phyloP scores from a whole-genome alignment of 2,888 invertebrate species.

The Timema cristinae region DNA sequence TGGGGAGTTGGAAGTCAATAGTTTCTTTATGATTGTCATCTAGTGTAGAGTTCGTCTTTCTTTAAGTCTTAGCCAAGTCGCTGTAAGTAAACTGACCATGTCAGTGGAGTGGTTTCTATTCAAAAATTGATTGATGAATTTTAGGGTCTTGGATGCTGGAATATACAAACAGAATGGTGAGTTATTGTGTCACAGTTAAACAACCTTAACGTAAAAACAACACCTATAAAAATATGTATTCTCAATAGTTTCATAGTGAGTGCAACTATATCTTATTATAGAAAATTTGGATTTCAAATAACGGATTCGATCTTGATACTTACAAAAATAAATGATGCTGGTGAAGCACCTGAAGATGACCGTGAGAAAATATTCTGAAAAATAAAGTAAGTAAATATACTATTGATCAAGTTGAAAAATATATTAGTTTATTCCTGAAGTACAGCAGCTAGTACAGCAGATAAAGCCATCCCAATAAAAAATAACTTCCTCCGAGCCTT shows the following conservation, averaged over 20 bases:
- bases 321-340: background rate
- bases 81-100: background rate
- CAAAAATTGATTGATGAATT: background rate
- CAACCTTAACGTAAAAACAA: background rate
- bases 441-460: slow-evolving; percentile 11
- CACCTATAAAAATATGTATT: background rate
- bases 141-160: background rate
- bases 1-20: too few species aligned
- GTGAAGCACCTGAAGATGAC: background rate
- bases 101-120: background rate
- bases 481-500: slow-evolving; percentile 5
- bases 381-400: background rate
- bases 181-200: slow-evolving; percentile 8
- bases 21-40: too few species aligned
- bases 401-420: slow-evolving; percentile 4
- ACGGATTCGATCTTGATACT: slow-evolving; percentile 6
- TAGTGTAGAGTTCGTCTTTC: too few species aligned
- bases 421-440: background rate
- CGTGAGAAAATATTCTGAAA: background rate
- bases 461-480: background rate
- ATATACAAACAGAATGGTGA: slow-evolving; percentile 6
- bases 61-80: too few species aligned
- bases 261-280: background rate
- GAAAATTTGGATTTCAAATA: background rate
- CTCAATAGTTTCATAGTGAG: slow-evolving; percentile 7